Base-by-base conservation (phyloP, 2,888 invertebrate genomes). In the Allygus modestus region DNA sequence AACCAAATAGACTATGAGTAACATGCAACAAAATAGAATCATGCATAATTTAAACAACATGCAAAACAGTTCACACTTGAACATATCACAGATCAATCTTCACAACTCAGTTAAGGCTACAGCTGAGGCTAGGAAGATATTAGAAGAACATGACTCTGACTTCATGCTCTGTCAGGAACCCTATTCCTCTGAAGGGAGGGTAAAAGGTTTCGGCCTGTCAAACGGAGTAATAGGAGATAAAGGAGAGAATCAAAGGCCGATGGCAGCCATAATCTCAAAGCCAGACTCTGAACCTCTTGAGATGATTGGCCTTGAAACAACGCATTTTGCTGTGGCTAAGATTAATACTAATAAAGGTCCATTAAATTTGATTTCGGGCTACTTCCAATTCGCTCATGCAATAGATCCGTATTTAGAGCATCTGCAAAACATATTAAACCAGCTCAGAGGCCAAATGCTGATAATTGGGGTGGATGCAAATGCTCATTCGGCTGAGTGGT, bases 121-220 rank as follows among this genome's bases (percentile, higher is more conserved):
- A 17, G 11, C 65, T 12, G 82, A 82, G 17, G 58, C 82, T 2
- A 61, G 82, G 9, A 5, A 61, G 17, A 61, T 82, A 0, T 65
- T 82, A 41, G 17, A 15, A 4, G 69, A 58, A 1, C 0, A 23
- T 0, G 20, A 65, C 11, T 9, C 65, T 1, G 61, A 61, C 17
- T 23, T 82, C 17, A 20, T 82, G 12, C 26, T 65, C 4, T 41
- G n/a, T 0, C 82, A 82, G 28, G 82, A 82, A 28, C 65, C 82
- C 17, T 82, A 82, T 20, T 58, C 37, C 4, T 4, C 11, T 4
- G 26, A 5, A 5, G 82, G 82, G 0, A 0, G 7, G 0, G 37
- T 82, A 9, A 23, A 15, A 33, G 82, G 61, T 2, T 82, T 82
- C 23, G 82, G 82, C 0, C 12, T 69, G 0, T 23, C 65, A 37